Evolutionary conservation across 2,797 vertebrate species (phyloP).

Genomic region (Megalops cyprinoides): DNA sequence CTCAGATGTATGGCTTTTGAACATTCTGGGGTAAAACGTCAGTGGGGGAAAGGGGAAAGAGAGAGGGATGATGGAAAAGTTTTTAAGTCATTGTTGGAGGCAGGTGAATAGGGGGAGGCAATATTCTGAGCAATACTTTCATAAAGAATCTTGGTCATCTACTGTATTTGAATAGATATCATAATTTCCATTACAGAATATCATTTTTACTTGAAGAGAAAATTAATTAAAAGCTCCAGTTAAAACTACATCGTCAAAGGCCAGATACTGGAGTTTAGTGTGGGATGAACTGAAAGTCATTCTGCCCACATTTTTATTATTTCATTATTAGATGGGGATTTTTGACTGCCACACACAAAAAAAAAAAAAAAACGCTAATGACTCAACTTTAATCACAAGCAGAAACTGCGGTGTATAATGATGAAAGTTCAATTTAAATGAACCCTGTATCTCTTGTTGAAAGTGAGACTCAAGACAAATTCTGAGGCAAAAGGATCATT

Average conservation of each 20-base stretch:
- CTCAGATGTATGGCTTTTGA: not conserved
- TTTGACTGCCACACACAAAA: slow-evolving; percentile 27
- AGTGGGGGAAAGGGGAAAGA: not conserved
- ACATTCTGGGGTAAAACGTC: not conserved
- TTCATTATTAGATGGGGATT: not conserved
- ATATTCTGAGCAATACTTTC: too few species aligned
- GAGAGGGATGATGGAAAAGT: not conserved
- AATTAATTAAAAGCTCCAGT: not conserved
- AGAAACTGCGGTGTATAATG: not conserved
- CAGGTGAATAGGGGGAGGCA: not conserved
- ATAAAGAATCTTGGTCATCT: not conserved
- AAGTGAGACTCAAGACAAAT: not conserved
- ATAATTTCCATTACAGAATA: not conserved
- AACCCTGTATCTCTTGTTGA: not conserved
- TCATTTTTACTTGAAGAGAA: not conserved
- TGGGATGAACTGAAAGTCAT: not conserved
- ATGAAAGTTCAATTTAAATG: not conserved
- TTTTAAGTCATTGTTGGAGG: not conserved
- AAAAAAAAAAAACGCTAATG: slow-evolving; percentile 41
- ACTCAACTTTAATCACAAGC: slow-evolving; percentile 33
- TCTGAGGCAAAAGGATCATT: not conserved
- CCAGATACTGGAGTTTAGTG: not conserved
- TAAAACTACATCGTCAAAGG: too few species aligned
- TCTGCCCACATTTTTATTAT: not conserved
- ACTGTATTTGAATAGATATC: not conserved